These are phyloP conservation scores for Troglohyphantes excavatus DNA, from an alignment of 2,888 invertebrate species.

Conservation along the genomic window DNA sequence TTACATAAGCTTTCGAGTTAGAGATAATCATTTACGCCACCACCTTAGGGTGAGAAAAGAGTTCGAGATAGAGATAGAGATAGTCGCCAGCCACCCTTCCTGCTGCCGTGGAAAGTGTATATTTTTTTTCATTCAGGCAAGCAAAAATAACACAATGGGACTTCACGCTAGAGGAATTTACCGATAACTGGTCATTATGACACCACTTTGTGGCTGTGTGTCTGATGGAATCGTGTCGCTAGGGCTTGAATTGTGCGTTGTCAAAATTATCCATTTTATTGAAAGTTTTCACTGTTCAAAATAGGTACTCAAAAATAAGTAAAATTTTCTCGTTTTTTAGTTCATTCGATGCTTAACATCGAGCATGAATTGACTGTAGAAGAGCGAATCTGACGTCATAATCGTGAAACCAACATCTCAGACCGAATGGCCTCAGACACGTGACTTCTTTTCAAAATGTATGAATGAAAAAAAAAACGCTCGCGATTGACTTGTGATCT, in stretches of 20 bases:
- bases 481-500: too few species aligned
- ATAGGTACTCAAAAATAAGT: too few species aligned
- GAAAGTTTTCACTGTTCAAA: too few species aligned
- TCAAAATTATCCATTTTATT: not conserved
- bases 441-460: too few species aligned
- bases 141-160: conserved; percentile 13
- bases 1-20: conserved; percentile 39
- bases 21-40: conserved; percentile 72
- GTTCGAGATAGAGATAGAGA: conserved; percentile 45
- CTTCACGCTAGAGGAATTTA: conserved; percentile 50
- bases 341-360: too few species aligned
- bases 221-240: not conserved
- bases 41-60: conserved; percentile 67
- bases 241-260: not conserved
- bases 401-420: too few species aligned
- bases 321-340: too few species aligned
- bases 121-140: not conserved
- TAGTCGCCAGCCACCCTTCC: not conserved
- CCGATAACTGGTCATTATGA: conserved; percentile 62
- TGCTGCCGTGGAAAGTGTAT: not conserved
- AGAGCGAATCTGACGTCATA: too few species aligned
- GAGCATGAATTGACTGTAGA: too few species aligned
- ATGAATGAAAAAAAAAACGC: too few species aligned
- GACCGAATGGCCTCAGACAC: too few species aligned
- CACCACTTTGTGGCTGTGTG: conserved; percentile 32